Conservation (phyloP, 2,888 invertebrate species). For the Sarcophaga variegata region DNA sequence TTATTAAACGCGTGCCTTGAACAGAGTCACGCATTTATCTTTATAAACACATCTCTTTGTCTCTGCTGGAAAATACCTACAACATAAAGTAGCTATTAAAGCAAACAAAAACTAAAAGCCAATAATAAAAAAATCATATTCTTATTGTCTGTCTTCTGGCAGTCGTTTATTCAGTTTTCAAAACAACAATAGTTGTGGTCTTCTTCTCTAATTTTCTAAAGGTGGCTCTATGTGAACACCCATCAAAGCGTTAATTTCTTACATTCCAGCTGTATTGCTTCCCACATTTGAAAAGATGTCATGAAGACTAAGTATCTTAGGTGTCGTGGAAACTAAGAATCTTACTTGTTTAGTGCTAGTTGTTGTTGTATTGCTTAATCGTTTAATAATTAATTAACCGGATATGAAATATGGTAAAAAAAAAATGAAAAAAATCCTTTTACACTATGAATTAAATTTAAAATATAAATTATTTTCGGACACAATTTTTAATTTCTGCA, state of each 20-base stretch:
- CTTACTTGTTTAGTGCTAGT: too few species aligned
- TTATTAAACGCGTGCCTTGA: slow-evolving; percentile 67
- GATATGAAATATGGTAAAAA: too few species aligned
- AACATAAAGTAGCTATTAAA: slow-evolving; percentile 60
- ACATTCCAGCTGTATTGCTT: slow-evolving; percentile 66
- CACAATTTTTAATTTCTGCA: too few species aligned
- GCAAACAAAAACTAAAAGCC: slow-evolving; percentile 3
- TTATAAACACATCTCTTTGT: slow-evolving; percentile 65
- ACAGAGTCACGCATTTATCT: slow-evolving; percentile 71
- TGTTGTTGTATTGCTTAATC: too few species aligned
- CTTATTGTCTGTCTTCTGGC: too few species aligned
- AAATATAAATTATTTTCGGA: too few species aligned
- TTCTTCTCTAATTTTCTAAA: slow-evolving; percentile 6
- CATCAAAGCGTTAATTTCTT: not conserved
- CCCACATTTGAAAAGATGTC: slow-evolving; percentile 61
- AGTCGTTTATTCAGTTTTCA: not conserved
- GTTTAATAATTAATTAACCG: too few species aligned
- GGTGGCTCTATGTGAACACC: not conserved
- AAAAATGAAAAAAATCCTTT: too few species aligned
- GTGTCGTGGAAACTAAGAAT: too few species aligned
- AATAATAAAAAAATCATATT: slow-evolving; percentile 10
- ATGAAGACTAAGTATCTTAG: too few species aligned
- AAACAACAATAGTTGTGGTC: not conserved
- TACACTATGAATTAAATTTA: too few species aligned
- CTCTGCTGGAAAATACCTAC: slow-evolving; percentile 45